phyloP scores from a whole-genome alignment of 2,888 invertebrate genomes.

The Pharmacophagus antenor region DNA sequence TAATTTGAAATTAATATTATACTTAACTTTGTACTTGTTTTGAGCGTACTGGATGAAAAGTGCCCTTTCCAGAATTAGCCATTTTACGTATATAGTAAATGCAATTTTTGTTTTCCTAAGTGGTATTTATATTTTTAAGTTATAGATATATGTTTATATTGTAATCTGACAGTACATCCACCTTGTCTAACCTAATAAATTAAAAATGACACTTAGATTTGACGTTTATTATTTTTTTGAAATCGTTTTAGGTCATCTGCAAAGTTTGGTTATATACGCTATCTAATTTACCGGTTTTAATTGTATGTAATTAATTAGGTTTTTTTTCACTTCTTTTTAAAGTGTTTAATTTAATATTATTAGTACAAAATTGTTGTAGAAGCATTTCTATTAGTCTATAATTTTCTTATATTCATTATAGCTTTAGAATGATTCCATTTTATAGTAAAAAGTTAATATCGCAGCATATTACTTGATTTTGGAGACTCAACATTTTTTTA shows the following conservation, averaged over 20 bases:
- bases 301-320: neutral
- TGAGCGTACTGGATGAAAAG: conserved; percentile 85
- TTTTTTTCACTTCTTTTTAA: neutral
- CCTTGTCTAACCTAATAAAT: no score
- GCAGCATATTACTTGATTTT: no score
- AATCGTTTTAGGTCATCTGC: neutral
- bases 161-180: neutral
- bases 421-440: no score
- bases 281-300: neutral
- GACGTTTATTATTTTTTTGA: neutral
- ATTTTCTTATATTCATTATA: no score
- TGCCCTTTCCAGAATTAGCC: conserved; percentile 81
- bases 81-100: conserved; percentile 45
- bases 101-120: neutral
- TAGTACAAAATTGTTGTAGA: neutral
- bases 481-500: no score
- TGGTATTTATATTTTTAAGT: neutral
- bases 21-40: neutral
- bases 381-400: no score
- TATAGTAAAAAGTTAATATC: no score
- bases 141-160: neutral
- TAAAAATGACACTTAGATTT: neutral
- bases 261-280: neutral
- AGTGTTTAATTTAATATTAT: neutral
- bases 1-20: neutral